Conservation (phyloP, 2,797 vertebrate genomes). For the Enteromius fasciolatus region DNA sequence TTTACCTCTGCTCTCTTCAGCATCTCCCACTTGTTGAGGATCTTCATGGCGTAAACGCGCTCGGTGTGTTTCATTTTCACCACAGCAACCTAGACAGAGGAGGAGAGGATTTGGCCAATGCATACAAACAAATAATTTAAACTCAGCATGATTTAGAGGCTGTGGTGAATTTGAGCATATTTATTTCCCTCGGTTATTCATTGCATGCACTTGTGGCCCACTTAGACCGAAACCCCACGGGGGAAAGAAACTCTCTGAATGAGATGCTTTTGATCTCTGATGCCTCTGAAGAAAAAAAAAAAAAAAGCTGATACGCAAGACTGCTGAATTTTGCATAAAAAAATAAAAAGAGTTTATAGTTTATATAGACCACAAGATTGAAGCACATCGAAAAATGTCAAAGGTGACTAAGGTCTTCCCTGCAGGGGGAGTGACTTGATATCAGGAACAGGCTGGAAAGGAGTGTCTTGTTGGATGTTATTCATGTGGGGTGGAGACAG, state of each 20-base stretch:
- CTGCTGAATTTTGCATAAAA: slow-evolving; percentile 1
- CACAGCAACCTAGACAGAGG: slow-evolving; percentile 87
- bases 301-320: background rate
- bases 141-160: slow-evolving; percentile 29
- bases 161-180: slow-evolving; percentile 15
- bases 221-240: slow-evolving; percentile 26
- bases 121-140: slow-evolving; percentile 40
- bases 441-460: slow-evolving; percentile 33
- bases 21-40: slow-evolving; percentile 99
- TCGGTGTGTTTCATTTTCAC: slow-evolving; percentile 98
- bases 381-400: background rate
- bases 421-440: slow-evolving; percentile 10
- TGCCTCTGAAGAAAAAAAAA: slow-evolving; percentile 17
- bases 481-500: slow-evolving; percentile 38
- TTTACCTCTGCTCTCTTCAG: slow-evolving; percentile 96
- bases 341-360: background rate
- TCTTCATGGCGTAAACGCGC: slow-evolving; percentile 98
- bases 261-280: slow-evolving; percentile 41
- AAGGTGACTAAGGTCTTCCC: slow-evolving; percentile 37
- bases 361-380: background rate
- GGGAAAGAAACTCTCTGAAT: slow-evolving; percentile 41
- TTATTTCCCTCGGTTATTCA: slow-evolving; percentile 45
- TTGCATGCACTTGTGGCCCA: slow-evolving; percentile 53
- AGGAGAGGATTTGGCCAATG: background rate
- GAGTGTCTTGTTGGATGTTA: slow-evolving; percentile 16